A percentile compares a stretch with the other conserved stretches of the same genome.
Conservation (phyloP, 1,140 invertebrate genomes). For the fruit fly (Drosophila melanogaster) region DNA sequence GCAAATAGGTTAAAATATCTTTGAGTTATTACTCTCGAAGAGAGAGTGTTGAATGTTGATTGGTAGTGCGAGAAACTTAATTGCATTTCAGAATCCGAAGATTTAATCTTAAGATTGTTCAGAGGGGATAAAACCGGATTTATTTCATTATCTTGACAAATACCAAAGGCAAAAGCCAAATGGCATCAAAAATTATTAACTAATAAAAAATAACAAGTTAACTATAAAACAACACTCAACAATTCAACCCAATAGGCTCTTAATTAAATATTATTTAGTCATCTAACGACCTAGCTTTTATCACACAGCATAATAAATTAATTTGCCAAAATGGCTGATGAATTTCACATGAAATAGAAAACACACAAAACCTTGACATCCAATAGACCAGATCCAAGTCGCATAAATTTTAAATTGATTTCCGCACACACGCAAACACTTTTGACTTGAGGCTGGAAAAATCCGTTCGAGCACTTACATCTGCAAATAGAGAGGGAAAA, state of each 20-base stretch:
- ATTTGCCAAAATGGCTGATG: slow-evolving; percentile 28
- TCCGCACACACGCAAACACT: slow-evolving; percentile 4
- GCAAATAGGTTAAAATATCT: slow-evolving; percentile 61
- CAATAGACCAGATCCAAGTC: slow-evolving; percentile 10
- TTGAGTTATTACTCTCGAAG: slow-evolving; percentile 41
- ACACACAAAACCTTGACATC: slow-evolving; percentile 40
- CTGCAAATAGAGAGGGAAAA: slow-evolving; percentile 70
- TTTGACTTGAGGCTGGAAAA: slow-evolving; percentile 18
- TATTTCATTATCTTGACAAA: background rate
- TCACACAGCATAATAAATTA: slow-evolving; percentile 32
- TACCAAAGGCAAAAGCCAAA: background rate
- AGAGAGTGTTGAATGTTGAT: slow-evolving; percentile 33
- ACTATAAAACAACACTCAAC: background rate
- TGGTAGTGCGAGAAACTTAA: slow-evolving; percentile 29
- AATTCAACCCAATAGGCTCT: background rate
- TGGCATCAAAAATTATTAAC: background rate
- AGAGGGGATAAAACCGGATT: background rate
- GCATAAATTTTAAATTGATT: slow-evolving; percentile 37
- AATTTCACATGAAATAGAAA: slow-evolving; percentile 26
- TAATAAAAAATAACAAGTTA: background rate
- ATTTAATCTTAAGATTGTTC: slow-evolving; percentile 10
- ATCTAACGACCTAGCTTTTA: slow-evolving; percentile 9
- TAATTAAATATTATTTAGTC: slow-evolving; percentile 26
- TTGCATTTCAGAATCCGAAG: slow-evolving; percentile 18
- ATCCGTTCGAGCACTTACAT: slow-evolving; percentile 64